Conservation (phyloP, 2,888 invertebrate genomes). For the Eilema depressum region DNA sequence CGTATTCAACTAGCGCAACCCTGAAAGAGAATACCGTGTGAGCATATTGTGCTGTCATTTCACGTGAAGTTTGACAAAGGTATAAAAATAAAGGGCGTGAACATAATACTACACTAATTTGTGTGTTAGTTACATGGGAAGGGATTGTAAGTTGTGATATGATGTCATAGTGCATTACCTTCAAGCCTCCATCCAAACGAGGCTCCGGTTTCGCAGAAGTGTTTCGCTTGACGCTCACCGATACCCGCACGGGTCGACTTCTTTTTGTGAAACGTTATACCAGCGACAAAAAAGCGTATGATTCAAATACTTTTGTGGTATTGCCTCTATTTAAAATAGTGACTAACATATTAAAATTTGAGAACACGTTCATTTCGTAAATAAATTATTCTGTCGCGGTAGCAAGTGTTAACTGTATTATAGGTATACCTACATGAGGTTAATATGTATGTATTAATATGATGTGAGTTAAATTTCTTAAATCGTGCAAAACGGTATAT, state of each 20-base stretch:
- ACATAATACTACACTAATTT: conserved; percentile 83
- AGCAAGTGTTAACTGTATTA: too few species aligned
- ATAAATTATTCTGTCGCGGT: background rate
- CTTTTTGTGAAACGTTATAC: conserved; percentile 60
- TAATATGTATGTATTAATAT: too few species aligned
- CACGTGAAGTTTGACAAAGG: conserved; percentile 69
- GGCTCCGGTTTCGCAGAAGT: conserved; percentile 83
- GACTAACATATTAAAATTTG: background rate
- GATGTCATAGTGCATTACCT: conserved; percentile 72
- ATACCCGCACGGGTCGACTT: conserved; percentile 60
- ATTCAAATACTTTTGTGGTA: background rate
- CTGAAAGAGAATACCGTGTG: conserved; percentile 47
- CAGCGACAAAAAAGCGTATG: conserved; percentile 27
- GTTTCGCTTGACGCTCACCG: conserved; percentile 78
- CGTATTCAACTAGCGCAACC: conserved; percentile 37
- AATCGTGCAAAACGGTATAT: too few species aligned
- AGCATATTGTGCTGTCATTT: conserved; percentile 66
- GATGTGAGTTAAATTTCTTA: too few species aligned
- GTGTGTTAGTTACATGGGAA: conserved; percentile 78
- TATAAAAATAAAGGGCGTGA: conserved; percentile 74
- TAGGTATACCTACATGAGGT: too few species aligned
- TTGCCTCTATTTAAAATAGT: background rate
- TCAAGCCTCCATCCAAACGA: conserved; percentile 58
- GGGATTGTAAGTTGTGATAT: conserved; percentile 82
- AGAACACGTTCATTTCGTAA: background rate